These are phyloP conservation scores for Oreochromis niloticus DNA, from an alignment of 2,113 vertebrate genomes.

Conservation along the genomic window DNA sequence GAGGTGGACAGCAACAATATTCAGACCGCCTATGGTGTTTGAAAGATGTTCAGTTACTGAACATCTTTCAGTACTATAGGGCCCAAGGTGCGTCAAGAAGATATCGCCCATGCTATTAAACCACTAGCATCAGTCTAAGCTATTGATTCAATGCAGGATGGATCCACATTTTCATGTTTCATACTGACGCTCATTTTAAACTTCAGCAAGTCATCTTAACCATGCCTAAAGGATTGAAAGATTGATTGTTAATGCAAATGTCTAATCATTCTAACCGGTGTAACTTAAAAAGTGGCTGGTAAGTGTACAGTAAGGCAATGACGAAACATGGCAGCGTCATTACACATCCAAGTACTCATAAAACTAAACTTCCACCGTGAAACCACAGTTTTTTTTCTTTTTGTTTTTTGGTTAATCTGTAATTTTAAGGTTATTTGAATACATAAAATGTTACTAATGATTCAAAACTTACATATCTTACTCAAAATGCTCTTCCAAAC, in stretches of 20 bases:
- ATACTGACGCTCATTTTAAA: neutral
- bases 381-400: neutral
- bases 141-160: neutral
- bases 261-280: fast-evolving
- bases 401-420: neutral
- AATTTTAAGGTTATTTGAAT: neutral
- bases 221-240: neutral
- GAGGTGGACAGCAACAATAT: neutral
- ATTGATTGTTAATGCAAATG: neutral
- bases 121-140: neutral
- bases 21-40: neutral
- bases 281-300: neutral
- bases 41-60: neutral
- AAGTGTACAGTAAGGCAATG: neutral
- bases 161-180: neutral
- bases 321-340: neutral
- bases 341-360: neutral
- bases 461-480: neutral
- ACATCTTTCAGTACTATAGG: no score
- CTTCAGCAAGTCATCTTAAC: neutral
- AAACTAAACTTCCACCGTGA: fast-evolving
- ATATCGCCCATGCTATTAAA: fast-evolving
- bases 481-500: neutral
- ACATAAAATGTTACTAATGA: neutral
- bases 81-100: neutral